These are phyloP conservation scores for Passerina amoena DNA, from an alignment of 2,113 vertebrate species.

Conservation along the genomic window DNA sequence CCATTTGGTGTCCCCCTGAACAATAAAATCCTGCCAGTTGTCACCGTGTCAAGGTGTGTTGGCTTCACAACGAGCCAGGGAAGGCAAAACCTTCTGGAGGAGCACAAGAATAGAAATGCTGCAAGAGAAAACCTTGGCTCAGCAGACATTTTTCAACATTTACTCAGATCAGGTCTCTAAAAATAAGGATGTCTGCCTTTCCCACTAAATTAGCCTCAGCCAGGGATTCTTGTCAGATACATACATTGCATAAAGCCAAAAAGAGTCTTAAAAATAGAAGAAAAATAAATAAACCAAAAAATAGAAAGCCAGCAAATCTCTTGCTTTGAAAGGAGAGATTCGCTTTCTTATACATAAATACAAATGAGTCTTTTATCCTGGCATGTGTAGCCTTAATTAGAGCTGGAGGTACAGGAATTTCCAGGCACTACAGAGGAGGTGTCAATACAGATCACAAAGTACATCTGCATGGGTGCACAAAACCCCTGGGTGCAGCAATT, in stretches of 20 bases:
- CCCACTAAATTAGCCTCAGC: constrained; percentile 12
- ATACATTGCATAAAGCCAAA: neutral
- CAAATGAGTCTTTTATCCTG: constrained; percentile 31
- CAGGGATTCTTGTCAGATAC: neutral
- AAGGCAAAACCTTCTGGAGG: neutral
- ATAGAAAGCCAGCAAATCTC: neutral
- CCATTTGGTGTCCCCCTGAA: neutral
- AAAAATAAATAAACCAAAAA: constrained; percentile 21
- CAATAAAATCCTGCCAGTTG: neutral
- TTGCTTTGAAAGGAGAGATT: constrained; percentile 13
- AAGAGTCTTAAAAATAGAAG: constrained; percentile 13
- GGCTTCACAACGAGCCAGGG: neutral
- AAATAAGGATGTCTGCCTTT: constrained; percentile 45
- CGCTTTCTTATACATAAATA: constrained; percentile 14
- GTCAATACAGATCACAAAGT: neutral
- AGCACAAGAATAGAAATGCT: neutral
- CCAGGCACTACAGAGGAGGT: neutral
- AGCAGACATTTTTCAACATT: neutral
- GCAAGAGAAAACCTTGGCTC: neutral
- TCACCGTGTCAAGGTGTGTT: neutral
- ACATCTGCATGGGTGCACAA: neutral
- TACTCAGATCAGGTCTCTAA: neutral
- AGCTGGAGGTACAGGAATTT: neutral
- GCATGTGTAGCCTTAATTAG: neutral
- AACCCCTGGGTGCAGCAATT: neutral